Evolutionary conservation across 2,797 vertebrate genomes (phyloP), one percentile per base, ranked within the genome.

Genomic region (Percopsis omiscomaycus): DNA sequence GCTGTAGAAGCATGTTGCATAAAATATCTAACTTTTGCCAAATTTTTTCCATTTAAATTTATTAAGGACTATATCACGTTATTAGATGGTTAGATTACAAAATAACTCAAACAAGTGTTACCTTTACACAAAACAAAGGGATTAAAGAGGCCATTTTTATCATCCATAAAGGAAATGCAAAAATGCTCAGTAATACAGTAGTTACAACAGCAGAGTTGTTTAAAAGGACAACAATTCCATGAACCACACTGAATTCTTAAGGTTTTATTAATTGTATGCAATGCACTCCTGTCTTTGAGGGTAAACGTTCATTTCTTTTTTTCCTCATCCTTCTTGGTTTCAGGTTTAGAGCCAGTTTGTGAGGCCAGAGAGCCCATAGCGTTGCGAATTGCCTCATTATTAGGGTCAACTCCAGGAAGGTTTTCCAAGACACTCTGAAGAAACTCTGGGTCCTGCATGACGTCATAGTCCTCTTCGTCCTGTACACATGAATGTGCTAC

Each of bases 401-500:
- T 97, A 66, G 96, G 97, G 53, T 98, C 96, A 4, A 98, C 96
- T 0, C 96, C 96, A 0, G 96, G 97, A 29, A 98, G 93, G 86
- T 96, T 99, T 85, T 98, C 95, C 74, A 98, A 84, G 11, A 99
- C 96, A 0, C 97, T 99, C 90, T 98, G 96, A 59, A 99, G 93
- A 86, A 98, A 98, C 62, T 97, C 97, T 0, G 96, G 96, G 68
- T 98, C 96, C 84, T 98, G 96, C 96, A 98, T 98, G 54, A 98
- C 96, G 0, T 98, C 96, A 0, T 98, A 98, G 73, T 98, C 96
- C 0, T 98, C 96, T 54, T 98, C 96, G 66, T 98, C 96, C 90
- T 90, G 59, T n/a, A 76, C 1, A 52, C 1, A 75, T 27, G 10
- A 5, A 69, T n/a, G 12, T 1, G 0, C 64, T 1, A 37, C 57